These are phyloP conservation scores for Drosophila picticornis DNA, from an alignment of 2,888 invertebrate species.

Conservation along the genomic window DNA sequence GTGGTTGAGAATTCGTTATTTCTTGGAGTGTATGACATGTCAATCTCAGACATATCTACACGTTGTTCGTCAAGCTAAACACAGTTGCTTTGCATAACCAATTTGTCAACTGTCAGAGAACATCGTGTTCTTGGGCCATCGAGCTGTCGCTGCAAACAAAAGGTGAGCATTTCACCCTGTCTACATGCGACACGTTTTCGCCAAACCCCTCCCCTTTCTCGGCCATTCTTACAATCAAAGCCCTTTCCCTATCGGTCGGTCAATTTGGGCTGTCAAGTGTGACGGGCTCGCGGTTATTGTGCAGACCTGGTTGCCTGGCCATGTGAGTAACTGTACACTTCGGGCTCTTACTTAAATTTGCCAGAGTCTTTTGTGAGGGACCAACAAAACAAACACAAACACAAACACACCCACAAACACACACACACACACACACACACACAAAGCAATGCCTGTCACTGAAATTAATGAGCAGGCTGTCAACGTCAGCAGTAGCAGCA, in stretches of 20 bases:
- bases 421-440: conserved; percentile 33
- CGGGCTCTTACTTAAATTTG: conserved; percentile 13
- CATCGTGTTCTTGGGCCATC: conserved; percentile 65
- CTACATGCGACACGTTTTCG: conserved; percentile 7
- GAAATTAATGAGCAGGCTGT: conserved; percentile 72
- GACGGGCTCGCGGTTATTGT: conserved; percentile 60
- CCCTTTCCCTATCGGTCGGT: conserved; percentile 21
- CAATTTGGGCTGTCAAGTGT: conserved; percentile 68
- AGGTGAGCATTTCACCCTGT: conserved; percentile 42
- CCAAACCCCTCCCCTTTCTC: no score
- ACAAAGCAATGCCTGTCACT: conserved; percentile 42
- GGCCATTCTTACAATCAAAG: background rate
- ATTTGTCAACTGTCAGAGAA: conserved; percentile 79
- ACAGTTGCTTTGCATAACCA: conserved; percentile 71
- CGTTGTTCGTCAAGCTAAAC: conserved; percentile 58
- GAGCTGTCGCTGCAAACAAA: conserved; percentile 71
- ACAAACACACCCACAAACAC: conserved; percentile 50
- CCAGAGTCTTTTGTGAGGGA: conserved; percentile 33
- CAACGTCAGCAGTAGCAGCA: conserved; percentile 24
- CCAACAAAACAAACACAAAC: conserved; percentile 62
- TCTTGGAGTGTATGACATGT: conserved; percentile 12
- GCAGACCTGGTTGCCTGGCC: conserved; percentile 33
- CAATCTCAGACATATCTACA: conserved; percentile 54
- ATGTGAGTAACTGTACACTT: conserved; percentile 22
- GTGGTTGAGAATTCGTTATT: background rate